Base-by-base conservation (phyloP, 2,888 invertebrate genomes). In the Tiliacea citrago region DNA sequence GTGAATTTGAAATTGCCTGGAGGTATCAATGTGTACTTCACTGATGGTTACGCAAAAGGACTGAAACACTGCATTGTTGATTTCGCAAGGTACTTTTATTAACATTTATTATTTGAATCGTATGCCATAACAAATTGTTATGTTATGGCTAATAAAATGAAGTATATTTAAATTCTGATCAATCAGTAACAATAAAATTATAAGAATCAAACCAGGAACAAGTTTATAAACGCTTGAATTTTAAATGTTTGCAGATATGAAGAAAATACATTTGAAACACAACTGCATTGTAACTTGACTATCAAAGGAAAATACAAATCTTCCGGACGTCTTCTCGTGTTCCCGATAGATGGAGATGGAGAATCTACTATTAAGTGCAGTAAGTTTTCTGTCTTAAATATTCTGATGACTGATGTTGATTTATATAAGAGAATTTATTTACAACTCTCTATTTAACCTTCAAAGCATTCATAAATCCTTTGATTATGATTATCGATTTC, bases 271-370 rank as follows among this genome's bases (percentile, higher is more conserved):
- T 80, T 92, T 35, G 91, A 94, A 70, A 73, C 90, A 0, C 90
- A 91, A 68, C 80, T 93, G n/a, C 92, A 90, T 71, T 95, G 95
- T 79, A 93, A 93, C 80, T 79, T 94, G 62, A 90, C 90, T 1
- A 90, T 94, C 42, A 91, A 89, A 79, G 94, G 94, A 12, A 93
- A 91, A 79, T 95, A 95, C 79, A 90, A 86, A 51, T 93, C 94
- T 1, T 84, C 84, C 2, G 94, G 95, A 7, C 86, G 84, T 49
- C 85, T 95, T 53, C 87, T 94, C 0, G 82, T 93, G 88, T 94
- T 95, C 45, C 86, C 90, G 0, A 90, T 94, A 12, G 87, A 95
- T 58, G 94, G 94, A 21, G 91, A 93, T 16, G 95, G 95, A 1
- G 90, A 92, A 29, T 86, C 92, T 13, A 86, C 86, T 24, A 92